Conservation (phyloP, 1,140 invertebrate genomes). For the Halictus rubicundus region DNA sequence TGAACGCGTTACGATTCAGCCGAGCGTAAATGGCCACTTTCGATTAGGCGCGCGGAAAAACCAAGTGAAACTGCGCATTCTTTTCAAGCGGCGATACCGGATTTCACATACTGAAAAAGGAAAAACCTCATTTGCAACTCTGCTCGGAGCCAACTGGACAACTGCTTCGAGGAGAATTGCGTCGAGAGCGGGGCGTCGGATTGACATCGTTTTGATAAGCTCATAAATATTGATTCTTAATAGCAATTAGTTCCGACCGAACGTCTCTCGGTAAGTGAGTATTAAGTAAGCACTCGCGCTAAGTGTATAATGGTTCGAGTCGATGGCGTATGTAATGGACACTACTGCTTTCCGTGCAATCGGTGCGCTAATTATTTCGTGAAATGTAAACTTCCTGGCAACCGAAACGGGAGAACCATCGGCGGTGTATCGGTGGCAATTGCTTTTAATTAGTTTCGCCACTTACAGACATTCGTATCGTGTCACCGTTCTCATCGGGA, state of each 20-base stretch:
- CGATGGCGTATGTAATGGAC: neutral
- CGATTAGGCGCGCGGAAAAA: neutral
- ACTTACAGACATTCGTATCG: no score
- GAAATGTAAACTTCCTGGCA: neutral
- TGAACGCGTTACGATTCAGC: neutral
- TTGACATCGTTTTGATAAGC: neutral
- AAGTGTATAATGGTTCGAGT: neutral
- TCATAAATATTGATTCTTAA: slow-evolving; percentile 2
- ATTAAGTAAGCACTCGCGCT: neutral
- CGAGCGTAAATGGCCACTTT: slow-evolving; percentile 15
- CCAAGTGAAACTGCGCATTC: slow-evolving; percentile 13
- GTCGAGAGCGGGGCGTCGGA: neutral
- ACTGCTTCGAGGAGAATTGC: neutral
- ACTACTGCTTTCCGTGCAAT: neutral
- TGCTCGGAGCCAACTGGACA: no score
- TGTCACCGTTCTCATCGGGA: neutral
- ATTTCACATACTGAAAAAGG: neutral
- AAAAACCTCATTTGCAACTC: neutral
- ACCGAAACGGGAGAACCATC: neutral
- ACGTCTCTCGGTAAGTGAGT: neutral
- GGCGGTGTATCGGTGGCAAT: no score
- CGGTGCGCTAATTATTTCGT: neutral
- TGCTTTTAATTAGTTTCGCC: no score
- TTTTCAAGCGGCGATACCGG: neutral
- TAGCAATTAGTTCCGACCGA: neutral